Percentiles rank a stretch among this genome's conserved stretches.
Evolutionary conservation across 1,140 invertebrate genomes (phyloP).

Genomic region (Bombus waltoni): DNA sequence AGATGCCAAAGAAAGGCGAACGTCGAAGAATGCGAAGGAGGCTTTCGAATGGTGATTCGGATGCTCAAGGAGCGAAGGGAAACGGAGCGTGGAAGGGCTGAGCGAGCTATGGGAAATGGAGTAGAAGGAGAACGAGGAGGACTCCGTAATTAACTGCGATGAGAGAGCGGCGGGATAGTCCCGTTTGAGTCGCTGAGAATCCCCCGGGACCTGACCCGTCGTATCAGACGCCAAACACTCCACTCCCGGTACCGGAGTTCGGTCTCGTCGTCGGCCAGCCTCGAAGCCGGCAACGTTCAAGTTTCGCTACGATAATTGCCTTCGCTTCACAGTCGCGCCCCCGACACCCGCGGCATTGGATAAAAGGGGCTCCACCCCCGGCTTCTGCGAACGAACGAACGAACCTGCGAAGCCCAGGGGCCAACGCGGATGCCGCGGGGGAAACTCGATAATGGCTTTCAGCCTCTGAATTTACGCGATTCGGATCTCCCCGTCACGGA

Average conservation of each 20-base stretch:
- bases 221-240: slow-evolving; percentile 78
- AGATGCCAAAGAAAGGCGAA: neutral
- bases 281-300: slow-evolving; percentile 72
- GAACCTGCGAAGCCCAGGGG: slow-evolving; percentile 36
- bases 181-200: slow-evolving; percentile 78
- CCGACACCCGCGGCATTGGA: slow-evolving; percentile 61
- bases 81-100: neutral
- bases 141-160: slow-evolving; percentile 79
- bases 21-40: neutral
- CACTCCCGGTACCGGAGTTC: slow-evolving; percentile 62
- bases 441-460: slow-evolving; percentile 60
- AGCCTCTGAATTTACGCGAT: slow-evolving; percentile 65
- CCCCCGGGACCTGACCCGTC: slow-evolving; percentile 77
- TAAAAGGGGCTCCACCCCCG: slow-evolving; percentile 49
- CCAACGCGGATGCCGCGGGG: slow-evolving; percentile 22
- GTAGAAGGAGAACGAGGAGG: slow-evolving; percentile 69
- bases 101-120: slow-evolving; percentile 52
- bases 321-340: slow-evolving; percentile 77
- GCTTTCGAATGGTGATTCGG: slow-evolving; percentile 48
- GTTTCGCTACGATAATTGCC: slow-evolving; percentile 81
- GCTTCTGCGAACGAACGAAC: slow-evolving; percentile 21
- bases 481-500: slow-evolving; percentile 50
- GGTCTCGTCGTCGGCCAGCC: slow-evolving; percentile 55
- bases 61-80: slow-evolving; percentile 39
- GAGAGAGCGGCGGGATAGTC: slow-evolving; percentile 69